phyloP scores from a whole-genome alignment of 1,140 invertebrate genomes.

The Hycleus cichorii region DNA sequence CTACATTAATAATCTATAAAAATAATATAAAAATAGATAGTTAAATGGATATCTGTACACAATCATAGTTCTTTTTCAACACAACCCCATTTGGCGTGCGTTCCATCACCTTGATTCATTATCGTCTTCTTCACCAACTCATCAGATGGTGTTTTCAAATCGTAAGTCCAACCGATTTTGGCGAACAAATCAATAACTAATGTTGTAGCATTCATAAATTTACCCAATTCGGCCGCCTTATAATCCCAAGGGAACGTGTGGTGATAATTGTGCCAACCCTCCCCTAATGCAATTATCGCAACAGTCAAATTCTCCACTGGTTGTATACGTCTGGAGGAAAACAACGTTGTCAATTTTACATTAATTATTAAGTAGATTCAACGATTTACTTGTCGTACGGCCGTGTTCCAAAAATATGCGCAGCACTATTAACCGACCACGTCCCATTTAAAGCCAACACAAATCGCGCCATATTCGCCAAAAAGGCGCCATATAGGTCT shows the following conservation, averaged over 20 bases:
- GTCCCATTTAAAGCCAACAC: slow-evolving; percentile 66
- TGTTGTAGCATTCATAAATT: slow-evolving; percentile 51
- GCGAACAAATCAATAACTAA: slow-evolving; percentile 59
- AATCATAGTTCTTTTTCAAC: no score
- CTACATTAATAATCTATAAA: no score
- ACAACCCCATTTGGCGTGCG: slow-evolving; percentile 33
- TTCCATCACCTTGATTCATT: slow-evolving; percentile 57
- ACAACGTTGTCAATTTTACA: background rate
- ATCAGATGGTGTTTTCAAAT: slow-evolving; percentile 58
- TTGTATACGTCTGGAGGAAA: slow-evolving; percentile 50
- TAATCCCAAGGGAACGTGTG: slow-evolving; percentile 88
- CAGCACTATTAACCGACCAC: slow-evolving; percentile 83
- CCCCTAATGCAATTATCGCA: slow-evolving; percentile 52
- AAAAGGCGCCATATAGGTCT: slow-evolving; percentile 40
- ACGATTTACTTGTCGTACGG: slow-evolving; percentile 55
- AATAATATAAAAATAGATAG: background rate
- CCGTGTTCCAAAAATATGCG: slow-evolving; percentile 67
- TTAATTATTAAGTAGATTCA: background rate
- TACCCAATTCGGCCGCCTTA: slow-evolving; percentile 58
- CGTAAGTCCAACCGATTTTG: slow-evolving; percentile 70
- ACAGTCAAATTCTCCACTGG: slow-evolving; percentile 57
- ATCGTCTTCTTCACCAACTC: slow-evolving; percentile 46
- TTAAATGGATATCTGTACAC: background rate
- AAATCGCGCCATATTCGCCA: slow-evolving; percentile 56
- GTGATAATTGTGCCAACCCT: slow-evolving; percentile 90